phyloP scores from a whole-genome alignment of 2,888 invertebrate genomes.

The Cantharis nigra region DNA sequence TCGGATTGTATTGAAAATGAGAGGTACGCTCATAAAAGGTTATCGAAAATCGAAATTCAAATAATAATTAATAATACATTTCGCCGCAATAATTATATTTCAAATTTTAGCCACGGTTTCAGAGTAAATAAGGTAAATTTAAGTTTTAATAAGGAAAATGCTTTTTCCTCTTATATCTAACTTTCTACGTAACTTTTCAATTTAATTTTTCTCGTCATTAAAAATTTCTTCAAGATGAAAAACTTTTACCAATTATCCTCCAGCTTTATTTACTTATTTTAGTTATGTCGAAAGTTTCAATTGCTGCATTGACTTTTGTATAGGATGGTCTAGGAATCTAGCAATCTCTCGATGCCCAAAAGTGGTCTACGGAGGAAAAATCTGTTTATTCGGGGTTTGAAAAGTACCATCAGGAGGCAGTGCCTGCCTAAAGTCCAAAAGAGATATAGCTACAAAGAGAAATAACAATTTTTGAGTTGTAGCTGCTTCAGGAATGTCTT shows the following conservation, averaged over 20 bases:
- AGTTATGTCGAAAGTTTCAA: not conserved
- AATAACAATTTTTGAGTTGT: too few species aligned
- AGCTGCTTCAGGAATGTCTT: too few species aligned
- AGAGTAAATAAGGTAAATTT: not conserved
- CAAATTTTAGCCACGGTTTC: not conserved
- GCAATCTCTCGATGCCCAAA: too few species aligned
- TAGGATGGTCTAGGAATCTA: too few species aligned
- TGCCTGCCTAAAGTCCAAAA: too few species aligned
- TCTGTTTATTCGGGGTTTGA: too few species aligned
- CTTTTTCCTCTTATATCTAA: not conserved
- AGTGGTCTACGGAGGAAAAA: too few species aligned
- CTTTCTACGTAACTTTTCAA: not conserved
- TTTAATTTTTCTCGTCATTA: not conserved
- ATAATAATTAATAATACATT: not conserved
- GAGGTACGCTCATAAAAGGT: not conserved
- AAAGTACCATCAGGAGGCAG: too few species aligned
- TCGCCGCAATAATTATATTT: not conserved
- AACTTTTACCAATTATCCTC: not conserved
- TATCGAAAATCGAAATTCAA: not conserved
- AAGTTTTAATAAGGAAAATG: not conserved
- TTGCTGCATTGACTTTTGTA: not conserved
- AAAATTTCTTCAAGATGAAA: not conserved
- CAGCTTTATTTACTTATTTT: not conserved
- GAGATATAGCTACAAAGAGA: too few species aligned
- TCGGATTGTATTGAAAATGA: not conserved